Evolutionary conservation across 2,113 vertebrate species (phyloP).

Genomic region (Clarias magur): DNA sequence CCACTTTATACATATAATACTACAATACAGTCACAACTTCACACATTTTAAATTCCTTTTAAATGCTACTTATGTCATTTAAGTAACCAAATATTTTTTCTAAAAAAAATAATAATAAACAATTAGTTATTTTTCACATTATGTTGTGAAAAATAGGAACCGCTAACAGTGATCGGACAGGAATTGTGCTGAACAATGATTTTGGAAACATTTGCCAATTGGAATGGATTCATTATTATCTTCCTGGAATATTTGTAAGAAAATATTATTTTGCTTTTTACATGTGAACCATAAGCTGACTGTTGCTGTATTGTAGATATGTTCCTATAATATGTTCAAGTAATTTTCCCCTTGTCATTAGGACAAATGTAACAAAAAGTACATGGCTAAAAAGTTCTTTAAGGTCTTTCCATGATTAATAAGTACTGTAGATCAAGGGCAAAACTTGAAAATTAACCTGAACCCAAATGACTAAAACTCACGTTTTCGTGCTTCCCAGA

Average conservation of each 20-base stretch:
- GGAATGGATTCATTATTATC: too few relatives aligned
- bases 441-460: background rate
- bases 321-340: background rate
- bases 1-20: background rate
- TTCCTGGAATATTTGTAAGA: background rate
- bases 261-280: too few relatives aligned
- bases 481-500: constrained; percentile 48
- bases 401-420: background rate
- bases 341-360: background rate
- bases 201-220: background rate
- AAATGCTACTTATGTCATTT: background rate
- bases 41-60: background rate
- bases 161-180: background rate
- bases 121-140: background rate
- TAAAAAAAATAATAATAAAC: too few relatives aligned
- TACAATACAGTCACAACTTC: background rate
- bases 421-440: background rate
- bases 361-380: background rate
- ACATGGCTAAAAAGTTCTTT: background rate
- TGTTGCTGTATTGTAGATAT: background rate
- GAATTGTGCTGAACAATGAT: background rate
- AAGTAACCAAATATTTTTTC: background rate
- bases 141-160: background rate
- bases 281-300: background rate
- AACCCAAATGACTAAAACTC: constrained; percentile 22